Evolutionary conservation across 2,797 vertebrate species (phyloP), one percentile per base, ranked within the genome.

Genomic region (Rhabdophis nuchalis): DNA sequence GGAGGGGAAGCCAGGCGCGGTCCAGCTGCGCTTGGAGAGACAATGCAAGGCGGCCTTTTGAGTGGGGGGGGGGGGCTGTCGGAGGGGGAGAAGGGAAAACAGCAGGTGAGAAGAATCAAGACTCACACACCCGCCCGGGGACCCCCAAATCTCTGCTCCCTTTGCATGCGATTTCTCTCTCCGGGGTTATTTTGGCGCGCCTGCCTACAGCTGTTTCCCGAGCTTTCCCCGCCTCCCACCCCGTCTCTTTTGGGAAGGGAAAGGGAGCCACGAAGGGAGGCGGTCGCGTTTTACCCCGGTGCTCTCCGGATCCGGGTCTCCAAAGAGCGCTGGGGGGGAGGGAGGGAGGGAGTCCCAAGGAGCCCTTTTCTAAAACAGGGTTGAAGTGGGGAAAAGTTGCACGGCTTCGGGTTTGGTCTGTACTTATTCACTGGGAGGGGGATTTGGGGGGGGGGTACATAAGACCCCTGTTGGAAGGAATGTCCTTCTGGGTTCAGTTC

Each of bases 81-180:
- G 64, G 68, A 8, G 32, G 32, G 8, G 18, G 18, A 41, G 3
- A 10, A 41, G 32, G 68, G 32, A 20, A 41, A 77, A 20, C 32
- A 20, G 72, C 72, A 41, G 72, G 18, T 10, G 72, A 11, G 72
- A 41, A 20, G 32, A 36, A 72, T 0, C n/a, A 20, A 36, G 16
- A 0, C 14, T 5, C 6, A 16, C 16, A 16, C 64, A 0, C 13
- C n/a, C 1, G 1, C 16, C 16, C 3, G 11, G 60, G 27, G 25
- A 0, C 16, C 61, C 2, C 16, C 16, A 32, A 68, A 32, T 68
- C 36, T 10, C 36, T 41, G 18, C 0, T 18, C 18, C 36, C 9
- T 77, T 20, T 41, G 32, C 32, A 41, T 20, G 68, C 68, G 7
- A 18, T 36, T 36, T 3, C 32, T 36, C 68, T 32, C 7, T 9